A percentile compares a stretch with the other conserved stretches of the same genome.
phyloP scores from a whole-genome alignment of 2,888 invertebrate species.

The Drosophila maculinotata region DNA sequence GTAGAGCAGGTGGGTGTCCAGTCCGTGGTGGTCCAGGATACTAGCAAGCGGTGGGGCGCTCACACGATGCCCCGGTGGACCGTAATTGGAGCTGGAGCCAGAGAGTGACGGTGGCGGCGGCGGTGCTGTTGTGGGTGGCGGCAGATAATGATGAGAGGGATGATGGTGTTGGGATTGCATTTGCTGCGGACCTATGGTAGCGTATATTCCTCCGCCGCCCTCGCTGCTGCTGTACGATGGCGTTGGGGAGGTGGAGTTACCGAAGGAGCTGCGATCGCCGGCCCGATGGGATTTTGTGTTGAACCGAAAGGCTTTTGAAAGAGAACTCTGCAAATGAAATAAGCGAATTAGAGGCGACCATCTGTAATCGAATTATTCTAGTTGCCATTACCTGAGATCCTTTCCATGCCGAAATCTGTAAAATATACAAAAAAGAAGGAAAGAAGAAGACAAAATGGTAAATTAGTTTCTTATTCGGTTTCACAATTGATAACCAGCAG shows the following conservation, averaged over 20 bases:
- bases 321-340: slow-evolving; percentile 79
- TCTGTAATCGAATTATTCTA: neutral
- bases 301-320: slow-evolving; percentile 85
- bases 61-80: slow-evolving; percentile 83
- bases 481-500: slow-evolving; percentile 2
- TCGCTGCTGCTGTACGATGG: slow-evolving; percentile 85
- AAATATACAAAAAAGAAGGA: slow-evolving; percentile 13
- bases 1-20: slow-evolving; percentile 80
- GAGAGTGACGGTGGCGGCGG: slow-evolving; percentile 81
- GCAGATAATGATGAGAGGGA: slow-evolving; percentile 71
- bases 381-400: slow-evolving; percentile 84
- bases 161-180: slow-evolving; percentile 53
- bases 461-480: slow-evolving; percentile 18
- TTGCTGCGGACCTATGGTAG: slow-evolving; percentile 83
- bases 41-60: slow-evolving; percentile 83
- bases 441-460: slow-evolving; percentile 31
- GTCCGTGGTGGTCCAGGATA: slow-evolving; percentile 59
- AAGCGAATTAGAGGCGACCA: neutral
- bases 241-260: slow-evolving; percentile 85
- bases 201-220: slow-evolving; percentile 85
- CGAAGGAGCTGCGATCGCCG: slow-evolving; percentile 84
- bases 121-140: slow-evolving; percentile 84
- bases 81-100: slow-evolving; percentile 49
- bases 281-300: slow-evolving; percentile 83
- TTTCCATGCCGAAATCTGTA: slow-evolving; percentile 85